Conservation (phyloP, 2,797 vertebrate genomes). For the Acrossocheilus fasciatus region DNA sequence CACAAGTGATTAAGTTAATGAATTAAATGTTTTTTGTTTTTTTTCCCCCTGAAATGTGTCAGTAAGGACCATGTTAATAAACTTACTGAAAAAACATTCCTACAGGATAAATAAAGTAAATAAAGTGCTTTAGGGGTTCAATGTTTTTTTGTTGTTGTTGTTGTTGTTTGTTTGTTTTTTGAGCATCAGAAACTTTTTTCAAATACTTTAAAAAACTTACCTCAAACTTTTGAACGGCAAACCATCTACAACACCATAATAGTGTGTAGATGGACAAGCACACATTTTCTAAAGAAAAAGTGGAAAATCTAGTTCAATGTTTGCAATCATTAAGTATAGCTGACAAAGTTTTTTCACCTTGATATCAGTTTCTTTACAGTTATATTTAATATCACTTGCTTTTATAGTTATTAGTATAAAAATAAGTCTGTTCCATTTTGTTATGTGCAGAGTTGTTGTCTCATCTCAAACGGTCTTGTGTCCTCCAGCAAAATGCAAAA, state of each 20-base stretch:
- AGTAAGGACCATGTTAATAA: not conserved
- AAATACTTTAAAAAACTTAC: not conserved
- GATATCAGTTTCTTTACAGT: not conserved
- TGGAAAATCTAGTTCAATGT: not conserved
- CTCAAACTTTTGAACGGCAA: not conserved
- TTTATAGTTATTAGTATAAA: not conserved
- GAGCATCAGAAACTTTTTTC: not conserved
- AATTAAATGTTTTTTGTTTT: not conserved
- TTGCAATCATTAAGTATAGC: not conserved
- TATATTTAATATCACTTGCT: constrained; percentile 3
- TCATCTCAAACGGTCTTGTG: constrained; percentile 1
- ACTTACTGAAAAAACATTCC: not conserved
- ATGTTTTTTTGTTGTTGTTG: too few species aligned
- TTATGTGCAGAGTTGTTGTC: constrained; percentile 43
- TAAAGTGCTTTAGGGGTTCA: not conserved
- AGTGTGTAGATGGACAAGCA: not conserved
- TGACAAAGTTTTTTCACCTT: constrained; percentile 7
- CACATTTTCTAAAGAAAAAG: not conserved
- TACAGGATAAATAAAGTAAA: too few species aligned
- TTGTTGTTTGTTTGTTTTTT: not conserved
- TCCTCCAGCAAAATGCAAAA: constrained; percentile 35
- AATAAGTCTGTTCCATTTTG: constrained; percentile 37
- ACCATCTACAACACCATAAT: not conserved
- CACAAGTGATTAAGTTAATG: not conserved
- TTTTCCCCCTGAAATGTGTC: too few species aligned